Evolutionary conservation across 2,888 invertebrate species (phyloP), one percentile per base, ranked within the genome.

Genomic region (Cryptus viduatorius): DNA sequence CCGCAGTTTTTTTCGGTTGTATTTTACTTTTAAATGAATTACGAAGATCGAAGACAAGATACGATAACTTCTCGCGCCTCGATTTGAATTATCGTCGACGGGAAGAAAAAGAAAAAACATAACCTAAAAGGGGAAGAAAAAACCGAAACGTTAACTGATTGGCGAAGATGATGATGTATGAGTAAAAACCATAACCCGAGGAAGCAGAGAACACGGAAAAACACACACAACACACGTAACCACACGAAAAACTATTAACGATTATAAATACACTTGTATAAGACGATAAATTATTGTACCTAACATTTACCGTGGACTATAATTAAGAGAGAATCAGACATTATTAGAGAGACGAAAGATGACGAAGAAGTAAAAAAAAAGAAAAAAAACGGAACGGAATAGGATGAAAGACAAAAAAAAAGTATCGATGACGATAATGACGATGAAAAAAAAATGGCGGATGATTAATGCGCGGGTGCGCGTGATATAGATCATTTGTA

Each of bases 281-380:
- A 84, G 84, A 84, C 81, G 84, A 84, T 84, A 84, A 81, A 84
- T 84, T 82, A 84, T 82, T 84, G 84, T 84, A 84, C 81, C 84
- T 82, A 82, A 82, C 84, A 84, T 84, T 82, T 84, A 84, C 84
- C 84, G 84, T 84, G 84, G 81, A 84, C 81, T 82, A 84, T 81
- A 79, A 84, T 84, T 48, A 79, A 76, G 75, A 79, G 68, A 81
- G 67, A 84, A 80, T 77, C 78, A 81, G 84, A 81, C 81, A 69
- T 78, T 81, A 81, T 84, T 44, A 53, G 71, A 50, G 68, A 64
- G 53, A 69, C 24, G 79, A 75, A 76, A 29, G 67, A 59, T 65
- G 48, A 42, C 37, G 75, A 65, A n/a, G 46, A 48, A 72, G 14
- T 50, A 61, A 37, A 19, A 29, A 44, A 56, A 31, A 29, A 50